These are phyloP conservation scores for Lycaon pictus DNA, from an alignment of 2,113 vertebrate species.

Conservation along the genomic window DNA sequence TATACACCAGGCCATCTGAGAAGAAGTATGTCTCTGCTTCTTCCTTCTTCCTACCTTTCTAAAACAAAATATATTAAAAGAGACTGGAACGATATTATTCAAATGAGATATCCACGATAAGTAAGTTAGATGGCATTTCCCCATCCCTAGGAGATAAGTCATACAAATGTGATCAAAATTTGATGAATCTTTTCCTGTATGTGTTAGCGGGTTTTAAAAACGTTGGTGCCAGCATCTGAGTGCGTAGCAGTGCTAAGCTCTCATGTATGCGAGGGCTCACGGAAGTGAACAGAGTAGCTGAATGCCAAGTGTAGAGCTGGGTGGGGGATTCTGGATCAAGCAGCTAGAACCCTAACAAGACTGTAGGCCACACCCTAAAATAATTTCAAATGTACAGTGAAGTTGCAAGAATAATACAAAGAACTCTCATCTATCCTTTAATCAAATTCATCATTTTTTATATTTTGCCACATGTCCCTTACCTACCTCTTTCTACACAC, in stretches of 20 bases:
- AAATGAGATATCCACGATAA: background rate
- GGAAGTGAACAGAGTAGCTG: background rate
- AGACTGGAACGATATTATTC: constrained; percentile 26
- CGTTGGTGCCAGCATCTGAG: background rate
- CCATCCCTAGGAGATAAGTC: background rate
- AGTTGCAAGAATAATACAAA: background rate
- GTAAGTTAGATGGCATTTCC: background rate
- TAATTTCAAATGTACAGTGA: background rate
- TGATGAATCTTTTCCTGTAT: background rate
- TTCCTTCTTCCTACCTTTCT: constrained; percentile 45
- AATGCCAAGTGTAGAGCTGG: background rate
- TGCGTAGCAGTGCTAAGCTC: background rate
- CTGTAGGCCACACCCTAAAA: background rate
- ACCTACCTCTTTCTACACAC: background rate
- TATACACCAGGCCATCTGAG: constrained; percentile 20
- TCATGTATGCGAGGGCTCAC: background rate
- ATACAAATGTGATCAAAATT: background rate
- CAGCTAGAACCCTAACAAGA: background rate
- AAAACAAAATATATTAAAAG: background rate
- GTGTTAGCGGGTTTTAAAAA: constrained; percentile 24
- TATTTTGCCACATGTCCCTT: background rate
- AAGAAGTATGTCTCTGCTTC: background rate
- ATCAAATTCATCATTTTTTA: background rate
- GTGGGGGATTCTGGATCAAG: background rate
- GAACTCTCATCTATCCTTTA: background rate